Percentiles rank a stretch among this genome's conserved stretches.
phyloP scores from a whole-genome alignment of 1,140 invertebrate species.

The Cydia amplana region DNA sequence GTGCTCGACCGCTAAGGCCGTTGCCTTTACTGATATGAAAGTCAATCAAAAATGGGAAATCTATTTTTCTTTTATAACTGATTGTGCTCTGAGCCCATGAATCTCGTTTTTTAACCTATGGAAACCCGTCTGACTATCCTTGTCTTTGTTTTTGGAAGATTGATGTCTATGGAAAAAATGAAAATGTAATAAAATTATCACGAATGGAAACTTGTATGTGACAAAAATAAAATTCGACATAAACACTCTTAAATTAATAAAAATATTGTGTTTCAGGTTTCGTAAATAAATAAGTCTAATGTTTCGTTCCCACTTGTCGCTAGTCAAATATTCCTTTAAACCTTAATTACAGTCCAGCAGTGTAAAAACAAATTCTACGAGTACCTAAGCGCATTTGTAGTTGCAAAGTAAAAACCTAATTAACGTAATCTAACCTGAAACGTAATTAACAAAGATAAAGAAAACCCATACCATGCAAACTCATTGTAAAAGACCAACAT shows the following conservation, averaged over 20 bases:
- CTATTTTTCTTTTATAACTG: background rate
- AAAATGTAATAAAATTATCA: too few relatives aligned
- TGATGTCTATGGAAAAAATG: too few relatives aligned
- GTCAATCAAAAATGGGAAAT: background rate
- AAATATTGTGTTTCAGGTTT: too few relatives aligned
- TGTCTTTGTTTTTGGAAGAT: too few relatives aligned
- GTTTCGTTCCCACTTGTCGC: too few relatives aligned
- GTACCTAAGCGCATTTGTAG: background rate
- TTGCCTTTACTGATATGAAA: background rate
- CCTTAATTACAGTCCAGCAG: background rate
- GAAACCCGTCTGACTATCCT: too few relatives aligned
- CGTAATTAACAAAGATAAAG: constrained; percentile 1
- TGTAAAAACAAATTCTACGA: background rate
- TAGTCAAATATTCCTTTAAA: too few relatives aligned
- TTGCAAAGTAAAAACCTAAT: constrained; percentile 3
- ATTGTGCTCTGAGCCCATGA: background rate
- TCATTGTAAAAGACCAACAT: background rate
- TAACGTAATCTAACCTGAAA: background rate
- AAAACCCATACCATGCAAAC: background rate
- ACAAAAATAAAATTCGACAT: too few relatives aligned
- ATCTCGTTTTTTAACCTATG: too few relatives aligned
- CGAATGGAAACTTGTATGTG: too few relatives aligned
- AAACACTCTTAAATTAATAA: too few relatives aligned
- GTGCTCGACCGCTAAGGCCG: background rate
- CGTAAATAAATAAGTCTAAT: too few relatives aligned